Conservation (phyloP, 2,888 invertebrate species). For the Cyclophora albipunctata region DNA sequence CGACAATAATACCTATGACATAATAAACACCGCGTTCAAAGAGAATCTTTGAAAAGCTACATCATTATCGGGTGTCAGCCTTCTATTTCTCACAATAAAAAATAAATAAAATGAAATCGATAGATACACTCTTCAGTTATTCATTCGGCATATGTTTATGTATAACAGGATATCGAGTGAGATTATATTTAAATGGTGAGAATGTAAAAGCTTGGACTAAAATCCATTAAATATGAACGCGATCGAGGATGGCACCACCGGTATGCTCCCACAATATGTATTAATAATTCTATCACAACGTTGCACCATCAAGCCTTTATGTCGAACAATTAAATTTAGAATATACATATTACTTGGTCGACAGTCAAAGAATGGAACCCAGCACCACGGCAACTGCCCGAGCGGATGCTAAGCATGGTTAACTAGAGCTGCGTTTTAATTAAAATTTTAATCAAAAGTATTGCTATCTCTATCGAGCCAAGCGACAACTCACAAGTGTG, state of each 20-base stretch:
- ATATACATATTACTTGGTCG: conserved; percentile 36
- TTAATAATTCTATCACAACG: conserved; percentile 27
- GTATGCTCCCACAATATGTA: conserved; percentile 27
- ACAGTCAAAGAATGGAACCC: conserved; percentile 46
- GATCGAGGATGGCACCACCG: conserved; percentile 14
- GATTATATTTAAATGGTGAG: not conserved
- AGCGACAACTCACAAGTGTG: conserved; percentile 23
- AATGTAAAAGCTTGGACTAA: conserved; percentile 13
- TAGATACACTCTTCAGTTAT: not conserved
- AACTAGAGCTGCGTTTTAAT: conserved; percentile 56
- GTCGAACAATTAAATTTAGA: conserved; percentile 36
- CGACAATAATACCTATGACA: too few species aligned
- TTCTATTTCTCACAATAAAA: too few species aligned
- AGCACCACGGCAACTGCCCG: conserved; percentile 48
- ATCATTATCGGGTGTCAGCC: too few species aligned
- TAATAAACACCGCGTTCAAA: too few species aligned
- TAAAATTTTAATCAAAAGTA: conserved; percentile 41
- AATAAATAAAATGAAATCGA: not conserved
- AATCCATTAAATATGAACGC: conserved; percentile 9
- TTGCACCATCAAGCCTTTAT: conserved; percentile 24
- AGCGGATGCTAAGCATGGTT: conserved; percentile 60
- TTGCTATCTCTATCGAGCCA: conserved; percentile 36
- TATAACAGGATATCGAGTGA: not conserved
- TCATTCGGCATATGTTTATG: too few species aligned
- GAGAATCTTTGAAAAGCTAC: too few species aligned